Evolutionary conservation across 1,140 invertebrate genomes (phyloP).

Genomic region (Drosophila trapezifrons): DNA sequence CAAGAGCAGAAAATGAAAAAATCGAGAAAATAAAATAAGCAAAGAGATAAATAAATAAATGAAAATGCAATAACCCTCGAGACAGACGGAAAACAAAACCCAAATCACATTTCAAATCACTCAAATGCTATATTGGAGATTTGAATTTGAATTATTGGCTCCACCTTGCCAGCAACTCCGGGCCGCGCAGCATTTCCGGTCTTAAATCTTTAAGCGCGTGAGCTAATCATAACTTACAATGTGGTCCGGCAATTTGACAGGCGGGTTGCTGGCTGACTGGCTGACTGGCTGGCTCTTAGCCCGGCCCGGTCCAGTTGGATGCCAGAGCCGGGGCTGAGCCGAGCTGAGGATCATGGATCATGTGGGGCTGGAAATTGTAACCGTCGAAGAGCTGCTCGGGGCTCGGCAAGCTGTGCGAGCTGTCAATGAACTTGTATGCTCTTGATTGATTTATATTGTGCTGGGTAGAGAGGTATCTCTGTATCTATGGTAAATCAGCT

Average conservation of each 20-base stretch:
- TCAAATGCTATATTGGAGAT: constrained; percentile 73
- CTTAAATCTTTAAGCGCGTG: constrained; percentile 80
- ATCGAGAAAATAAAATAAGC: no score
- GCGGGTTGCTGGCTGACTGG: constrained; percentile 39
- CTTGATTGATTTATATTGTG: constrained; percentile 83
- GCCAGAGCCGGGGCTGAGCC: not conserved
- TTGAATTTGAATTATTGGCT: constrained; percentile 80
- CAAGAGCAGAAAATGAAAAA: not conserved
- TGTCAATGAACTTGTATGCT: constrained; percentile 82
- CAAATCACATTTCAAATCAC: constrained; percentile 79
- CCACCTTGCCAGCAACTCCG: constrained; percentile 35
- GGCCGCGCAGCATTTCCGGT: constrained; percentile 62
- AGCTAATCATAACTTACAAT: constrained; percentile 83
- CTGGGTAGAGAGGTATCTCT: constrained; percentile 50
- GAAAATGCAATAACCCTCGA: constrained; percentile 68
- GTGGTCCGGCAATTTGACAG: constrained; percentile 81
- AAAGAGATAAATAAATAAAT: constrained; percentile 40
- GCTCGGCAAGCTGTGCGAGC: constrained; percentile 79
- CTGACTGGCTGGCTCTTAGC: constrained; percentile 14
- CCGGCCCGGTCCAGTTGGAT: constrained; percentile 41
- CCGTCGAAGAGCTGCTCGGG: constrained; percentile 49
- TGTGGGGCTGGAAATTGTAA: constrained; percentile 53
- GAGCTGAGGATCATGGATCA: constrained; percentile 62
- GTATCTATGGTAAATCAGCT: constrained; percentile 66
- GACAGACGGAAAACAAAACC: constrained; percentile 58